Percentiles rank a stretch among this genome's conserved stretches.
Evolutionary conservation across 1,140 invertebrate genomes (phyloP).

Genomic region (Mactra quadrangularis): DNA sequence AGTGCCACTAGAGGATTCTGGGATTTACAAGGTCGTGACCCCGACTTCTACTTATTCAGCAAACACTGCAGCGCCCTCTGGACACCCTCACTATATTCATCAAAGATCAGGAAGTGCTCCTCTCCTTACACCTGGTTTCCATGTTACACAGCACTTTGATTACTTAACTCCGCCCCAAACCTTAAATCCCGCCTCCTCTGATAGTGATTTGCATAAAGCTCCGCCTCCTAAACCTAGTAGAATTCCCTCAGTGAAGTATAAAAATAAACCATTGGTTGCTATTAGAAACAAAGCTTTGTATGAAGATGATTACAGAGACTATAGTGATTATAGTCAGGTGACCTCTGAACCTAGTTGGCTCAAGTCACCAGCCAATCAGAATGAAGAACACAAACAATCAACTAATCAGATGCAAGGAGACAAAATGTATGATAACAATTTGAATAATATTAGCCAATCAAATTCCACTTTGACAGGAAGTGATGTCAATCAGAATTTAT

Average conservation of each 20-base stretch:
- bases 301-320: slow-evolving; percentile 81
- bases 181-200: slow-evolving; percentile 72
- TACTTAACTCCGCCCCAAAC: slow-evolving; percentile 21
- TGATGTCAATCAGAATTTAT: slow-evolving; percentile 49
- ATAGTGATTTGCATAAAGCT: slow-evolving; percentile 75
- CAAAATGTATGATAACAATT: slow-evolving; percentile 74
- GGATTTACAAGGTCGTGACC: slow-evolving; percentile 46
- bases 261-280: slow-evolving; percentile 73
- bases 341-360: slow-evolving; percentile 78
- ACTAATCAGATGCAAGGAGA: slow-evolving; percentile 39
- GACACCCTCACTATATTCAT: slow-evolving; percentile 75
- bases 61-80: not conserved
- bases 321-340: slow-evolving; percentile 80
- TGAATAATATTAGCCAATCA: slow-evolving; percentile 62
- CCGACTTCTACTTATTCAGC: slow-evolving; percentile 7
- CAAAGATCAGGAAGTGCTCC: slow-evolving; percentile 85
- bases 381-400: not conserved
- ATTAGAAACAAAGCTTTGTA: slow-evolving; percentile 74
- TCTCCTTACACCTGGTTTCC: slow-evolving; percentile 84
- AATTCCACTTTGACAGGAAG: slow-evolving; percentile 10
- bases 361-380: slow-evolving; percentile 31
- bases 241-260: slow-evolving; percentile 85
- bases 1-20: slow-evolving; percentile 28
- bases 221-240: slow-evolving; percentile 90
- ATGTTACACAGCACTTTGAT: slow-evolving; percentile 59